Base-by-base conservation (phyloP, 2,113 vertebrate genomes). In the Lanius collurio region DNA sequence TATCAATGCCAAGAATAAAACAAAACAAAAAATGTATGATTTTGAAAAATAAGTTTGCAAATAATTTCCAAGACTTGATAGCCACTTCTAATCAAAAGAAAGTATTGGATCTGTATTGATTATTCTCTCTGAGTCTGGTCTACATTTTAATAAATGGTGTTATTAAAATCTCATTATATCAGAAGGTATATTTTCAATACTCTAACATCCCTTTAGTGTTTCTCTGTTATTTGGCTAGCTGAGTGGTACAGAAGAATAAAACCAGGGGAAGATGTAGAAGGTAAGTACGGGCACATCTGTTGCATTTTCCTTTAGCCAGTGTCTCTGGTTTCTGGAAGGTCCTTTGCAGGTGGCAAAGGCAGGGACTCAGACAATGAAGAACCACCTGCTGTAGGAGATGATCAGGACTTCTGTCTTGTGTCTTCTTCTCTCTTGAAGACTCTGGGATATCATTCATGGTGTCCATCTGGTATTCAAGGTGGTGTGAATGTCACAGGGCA, bases 151-250 rank as follows among this genome's bases (percentile, higher is more conserved):
- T 78, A 85, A 93, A 88, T 83, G 11, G 12, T 62, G 56, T 86
- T 92, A 91, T 91, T 94, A 91, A 79, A 95, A 90, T 52, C 23
- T 73, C 90, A 74, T 79, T 33, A 49, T 49, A 77, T 68, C 53
- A 86, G 63, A 81, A 70, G 10, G 5, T 60, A 4, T 71, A 56
- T 86, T 93, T 93, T 81, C 30, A 78, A 33, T 63, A 42, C 16
- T 55, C 26, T 49, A 79, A 55, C 35, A 30, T 35, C 15, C 26
- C 21, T 65, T 65, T 56, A 63, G 78, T 44, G 10, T 80, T 89
- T 75, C 1, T 23, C 82, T 44, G 30, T 0, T 86, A 21, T 59
- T 73, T 85, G 47, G 35, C 21, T 86, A 52, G 39, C 27, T 63
- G 33, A 81, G 33, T 42, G 6, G 15, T 39, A 55, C 0, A 0